Evolutionary conservation across 2,888 invertebrate species (phyloP).

Genomic region (Lathronympha strigana): DNA sequence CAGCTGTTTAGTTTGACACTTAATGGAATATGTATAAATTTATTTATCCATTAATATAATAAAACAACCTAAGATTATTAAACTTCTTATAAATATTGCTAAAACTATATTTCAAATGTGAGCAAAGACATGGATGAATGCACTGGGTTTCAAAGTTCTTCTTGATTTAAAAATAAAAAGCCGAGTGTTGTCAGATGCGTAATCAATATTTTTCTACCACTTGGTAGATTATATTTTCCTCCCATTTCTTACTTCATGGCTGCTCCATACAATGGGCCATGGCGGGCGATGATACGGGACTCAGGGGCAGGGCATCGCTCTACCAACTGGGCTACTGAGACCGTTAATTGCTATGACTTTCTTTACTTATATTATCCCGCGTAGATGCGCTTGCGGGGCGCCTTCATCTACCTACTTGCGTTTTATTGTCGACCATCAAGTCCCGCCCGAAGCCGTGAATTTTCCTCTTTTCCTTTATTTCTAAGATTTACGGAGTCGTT

Average conservation of each 20-base stretch:
- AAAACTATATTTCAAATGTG: not conserved
- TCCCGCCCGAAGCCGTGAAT: too few relatives aligned
- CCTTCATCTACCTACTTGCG: too few relatives aligned
- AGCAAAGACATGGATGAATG: constrained; percentile 3
- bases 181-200: constrained; percentile 11
- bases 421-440: too few relatives aligned
- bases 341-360: too few relatives aligned
- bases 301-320: too few relatives aligned
- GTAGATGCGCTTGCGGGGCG: too few relatives aligned
- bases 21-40: not conserved
- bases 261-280: too few relatives aligned
- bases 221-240: constrained; percentile 7
- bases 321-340: too few relatives aligned
- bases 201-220: constrained; percentile 38
- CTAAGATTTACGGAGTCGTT: too few relatives aligned
- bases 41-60: not conserved
- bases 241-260: not conserved
- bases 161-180: not conserved
- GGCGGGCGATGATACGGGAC: too few relatives aligned
- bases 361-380: too few relatives aligned
- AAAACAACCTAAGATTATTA: not conserved
- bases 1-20: constrained; percentile 29
- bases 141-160: not conserved
- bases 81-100: not conserved
- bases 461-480: too few relatives aligned